Evolutionary conservation across 1,140 invertebrate genomes (phyloP).

Genomic region (Cecropterus lyciades): DNA sequence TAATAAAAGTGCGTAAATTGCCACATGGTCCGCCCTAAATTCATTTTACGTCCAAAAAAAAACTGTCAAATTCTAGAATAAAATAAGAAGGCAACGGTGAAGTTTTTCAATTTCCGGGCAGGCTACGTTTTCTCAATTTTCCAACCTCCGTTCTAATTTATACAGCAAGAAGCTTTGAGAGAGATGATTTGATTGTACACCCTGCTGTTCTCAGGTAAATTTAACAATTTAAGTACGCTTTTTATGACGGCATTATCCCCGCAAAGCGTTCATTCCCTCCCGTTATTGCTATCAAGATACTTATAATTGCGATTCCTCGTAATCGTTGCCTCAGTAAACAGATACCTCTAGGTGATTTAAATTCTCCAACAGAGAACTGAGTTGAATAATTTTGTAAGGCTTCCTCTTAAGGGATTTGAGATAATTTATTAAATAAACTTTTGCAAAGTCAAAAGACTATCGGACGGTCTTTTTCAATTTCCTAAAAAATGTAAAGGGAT

Average conservation of each 20-base stretch:
- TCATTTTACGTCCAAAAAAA: constrained; percentile 58
- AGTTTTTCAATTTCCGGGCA: constrained; percentile 81
- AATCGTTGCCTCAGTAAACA: constrained; percentile 56
- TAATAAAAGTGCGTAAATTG: constrained; percentile 62
- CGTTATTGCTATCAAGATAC: constrained; percentile 59
- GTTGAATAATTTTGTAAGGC: constrained; percentile 20
- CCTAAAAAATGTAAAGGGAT: no score
- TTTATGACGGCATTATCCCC: constrained; percentile 70
- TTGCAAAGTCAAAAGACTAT: neutral
- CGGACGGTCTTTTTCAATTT: no score
- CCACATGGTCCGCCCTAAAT: constrained; percentile 55
- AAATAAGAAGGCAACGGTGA: constrained; percentile 59
- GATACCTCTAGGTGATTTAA: constrained; percentile 30
- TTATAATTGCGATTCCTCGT: constrained; percentile 64
- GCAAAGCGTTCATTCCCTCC: constrained; percentile 50
- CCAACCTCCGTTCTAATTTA: constrained; percentile 73
- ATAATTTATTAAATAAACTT: constrained; percentile 6
- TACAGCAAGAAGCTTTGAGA: constrained; percentile 70
- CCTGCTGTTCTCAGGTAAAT: constrained; percentile 75
- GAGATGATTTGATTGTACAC: constrained; percentile 73
- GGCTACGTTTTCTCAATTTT: constrained; percentile 74
- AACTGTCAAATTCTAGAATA: constrained; percentile 71
- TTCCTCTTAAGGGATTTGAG: neutral
- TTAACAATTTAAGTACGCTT: constrained; percentile 74
- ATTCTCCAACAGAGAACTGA: constrained; percentile 25